These are phyloP conservation scores for Bombyx huttoni DNA, from an alignment of 2,888 invertebrate genomes.

Conservation along the genomic window DNA sequence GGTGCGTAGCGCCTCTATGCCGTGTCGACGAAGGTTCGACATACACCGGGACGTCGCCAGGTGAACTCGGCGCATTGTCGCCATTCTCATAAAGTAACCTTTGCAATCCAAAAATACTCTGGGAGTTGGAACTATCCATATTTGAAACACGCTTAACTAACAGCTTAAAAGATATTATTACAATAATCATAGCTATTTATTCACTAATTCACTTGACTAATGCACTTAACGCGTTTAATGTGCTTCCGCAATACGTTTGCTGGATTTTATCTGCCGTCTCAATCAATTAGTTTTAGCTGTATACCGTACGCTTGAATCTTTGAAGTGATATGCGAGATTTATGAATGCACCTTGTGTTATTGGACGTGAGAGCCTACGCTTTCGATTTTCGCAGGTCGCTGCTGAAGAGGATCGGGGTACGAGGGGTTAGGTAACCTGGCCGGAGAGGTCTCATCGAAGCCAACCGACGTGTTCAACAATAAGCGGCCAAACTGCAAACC, in stretches of 20 bases:
- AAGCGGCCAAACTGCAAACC: conserved; percentile 18
- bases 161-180: neutral
- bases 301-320: too few species aligned
- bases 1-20: conserved; percentile 59
- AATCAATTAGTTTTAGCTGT: neutral
- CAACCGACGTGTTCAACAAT: conserved; percentile 12
- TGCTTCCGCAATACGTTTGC: neutral
- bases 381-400: conserved; percentile 55
- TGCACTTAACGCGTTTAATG: too few species aligned
- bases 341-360: conserved; percentile 10
- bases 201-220: too few species aligned
- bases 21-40: conserved; percentile 75
- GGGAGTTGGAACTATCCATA: neutral
- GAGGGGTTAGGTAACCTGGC: conserved; percentile 67
- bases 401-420: conserved; percentile 55
- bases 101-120: neutral
- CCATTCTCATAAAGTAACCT: conserved; percentile 5
- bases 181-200: too few species aligned
- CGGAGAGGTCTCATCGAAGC: conserved; percentile 10
- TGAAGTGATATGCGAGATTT: conserved; percentile 6
- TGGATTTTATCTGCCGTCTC: neutral
- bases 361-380: conserved; percentile 67
- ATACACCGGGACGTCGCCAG: conserved; percentile 79
- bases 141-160: neutral
- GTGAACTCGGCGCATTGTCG: conserved; percentile 56